These are phyloP conservation scores for Salpingus planirostris DNA, from an alignment of 2,888 invertebrate species.

Conservation along the genomic window DNA sequence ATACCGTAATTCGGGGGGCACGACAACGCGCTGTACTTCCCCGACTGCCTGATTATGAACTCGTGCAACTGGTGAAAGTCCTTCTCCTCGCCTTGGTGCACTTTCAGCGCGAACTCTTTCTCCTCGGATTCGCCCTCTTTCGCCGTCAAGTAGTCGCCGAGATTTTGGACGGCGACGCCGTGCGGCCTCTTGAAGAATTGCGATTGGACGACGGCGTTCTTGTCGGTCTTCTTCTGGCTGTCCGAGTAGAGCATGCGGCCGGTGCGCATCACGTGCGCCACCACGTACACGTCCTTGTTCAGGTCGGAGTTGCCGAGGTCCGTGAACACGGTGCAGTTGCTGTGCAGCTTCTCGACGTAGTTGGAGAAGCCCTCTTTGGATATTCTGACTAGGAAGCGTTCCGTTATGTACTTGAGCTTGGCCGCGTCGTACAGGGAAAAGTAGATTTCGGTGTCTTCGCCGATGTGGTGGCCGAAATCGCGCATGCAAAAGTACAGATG, in stretches of 20 bases:
- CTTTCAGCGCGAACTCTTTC: constrained; percentile 71
- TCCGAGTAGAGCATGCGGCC: constrained; percentile 69
- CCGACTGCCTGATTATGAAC: constrained; percentile 74
- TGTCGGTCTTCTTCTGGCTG: constrained; percentile 44
- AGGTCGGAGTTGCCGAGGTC: constrained; percentile 79
- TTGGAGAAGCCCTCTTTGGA: constrained; percentile 85
- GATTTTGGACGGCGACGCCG: constrained; percentile 74
- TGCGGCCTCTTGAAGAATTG: constrained; percentile 66
- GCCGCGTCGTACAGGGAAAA: constrained; percentile 79
- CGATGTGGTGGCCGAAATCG: constrained; percentile 80
- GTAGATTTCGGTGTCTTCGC: constrained; percentile 83
- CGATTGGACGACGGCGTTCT: constrained; percentile 31
- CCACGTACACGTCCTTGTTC: constrained; percentile 75
- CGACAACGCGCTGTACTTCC: constrained; percentile 72
- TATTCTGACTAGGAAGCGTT: constrained; percentile 80
- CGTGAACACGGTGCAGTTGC: constrained; percentile 83
- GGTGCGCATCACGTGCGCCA: constrained; percentile 83
- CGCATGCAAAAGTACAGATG: constrained; percentile 82
- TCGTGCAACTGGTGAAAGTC: constrained; percentile 88
- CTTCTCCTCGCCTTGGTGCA: constrained; percentile 80
- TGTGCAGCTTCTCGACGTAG: constrained; percentile 78
- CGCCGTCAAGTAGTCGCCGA: constrained; percentile 56
- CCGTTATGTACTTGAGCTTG: constrained; percentile 71
- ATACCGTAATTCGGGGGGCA: constrained; percentile 84
- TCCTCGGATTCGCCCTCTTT: constrained; percentile 56